Conservation (phyloP, 2,888 invertebrate genomes). For the Macropis europaea region DNA sequence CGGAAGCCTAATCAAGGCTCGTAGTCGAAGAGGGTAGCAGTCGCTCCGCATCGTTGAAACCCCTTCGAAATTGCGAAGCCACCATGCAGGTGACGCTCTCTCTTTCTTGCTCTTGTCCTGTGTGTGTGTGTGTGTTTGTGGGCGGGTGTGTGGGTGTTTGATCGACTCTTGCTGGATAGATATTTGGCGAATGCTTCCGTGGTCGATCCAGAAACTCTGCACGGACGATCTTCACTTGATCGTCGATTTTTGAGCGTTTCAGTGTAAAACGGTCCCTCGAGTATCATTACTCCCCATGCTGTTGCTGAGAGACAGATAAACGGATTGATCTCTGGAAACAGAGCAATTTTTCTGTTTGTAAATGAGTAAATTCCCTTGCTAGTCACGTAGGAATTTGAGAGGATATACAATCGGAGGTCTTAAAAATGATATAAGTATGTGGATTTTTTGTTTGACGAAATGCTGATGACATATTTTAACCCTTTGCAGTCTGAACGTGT, state of each 20-base stretch:
- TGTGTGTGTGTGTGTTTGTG: background rate
- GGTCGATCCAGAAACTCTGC: slow-evolving; percentile 5
- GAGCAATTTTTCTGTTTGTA: too few species aligned
- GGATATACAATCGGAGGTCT: too few species aligned
- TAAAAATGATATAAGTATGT: too few species aligned
- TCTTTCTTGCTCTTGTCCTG: background rate
- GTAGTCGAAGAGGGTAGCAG: slow-evolving; percentile 72
- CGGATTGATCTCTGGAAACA: too few species aligned
- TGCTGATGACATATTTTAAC: too few species aligned
- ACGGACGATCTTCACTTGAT: background rate
- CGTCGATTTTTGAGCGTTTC: slow-evolving; percentile 15
- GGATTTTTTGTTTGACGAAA: too few species aligned
- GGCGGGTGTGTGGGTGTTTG: slow-evolving; percentile 19
- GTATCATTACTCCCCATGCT: too few species aligned
- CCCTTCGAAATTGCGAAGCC: slow-evolving; percentile 66
- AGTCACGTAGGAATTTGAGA: too few species aligned
- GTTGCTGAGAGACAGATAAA: too few species aligned
- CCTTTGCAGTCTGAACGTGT: too few species aligned
- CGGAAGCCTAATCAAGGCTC: slow-evolving; percentile 82
- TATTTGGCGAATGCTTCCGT: slow-evolving; percentile 31
- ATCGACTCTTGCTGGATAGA: slow-evolving; percentile 44
- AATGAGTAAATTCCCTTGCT: too few species aligned
- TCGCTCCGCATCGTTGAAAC: slow-evolving; percentile 70
- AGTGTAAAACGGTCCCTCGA: slow-evolving; percentile 10
- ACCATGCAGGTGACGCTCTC: slow-evolving; percentile 61